A percentile compares a stretch with the other conserved stretches of the same genome.
Evolutionary conservation across 2,888 invertebrate genomes (phyloP).

Genomic region (Incurvaria masculella): DNA sequence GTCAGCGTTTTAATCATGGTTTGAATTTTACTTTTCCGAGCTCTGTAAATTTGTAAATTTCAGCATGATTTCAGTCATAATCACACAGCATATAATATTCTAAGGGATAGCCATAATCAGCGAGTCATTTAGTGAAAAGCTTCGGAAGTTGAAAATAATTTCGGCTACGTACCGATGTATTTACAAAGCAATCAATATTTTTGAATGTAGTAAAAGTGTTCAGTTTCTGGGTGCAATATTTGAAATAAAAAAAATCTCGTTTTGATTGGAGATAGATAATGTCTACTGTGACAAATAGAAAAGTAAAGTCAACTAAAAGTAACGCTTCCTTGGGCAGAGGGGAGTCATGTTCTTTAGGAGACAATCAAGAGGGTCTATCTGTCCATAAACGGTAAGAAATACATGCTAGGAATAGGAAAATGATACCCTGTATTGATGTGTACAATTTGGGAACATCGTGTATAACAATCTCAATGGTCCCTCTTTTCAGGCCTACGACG

Average conservation of each 20-base stretch:
- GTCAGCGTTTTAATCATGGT: too few species aligned
- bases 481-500: conserved; percentile 29
- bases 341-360: conserved; percentile 1
- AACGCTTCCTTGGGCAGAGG: conserved; percentile 24
- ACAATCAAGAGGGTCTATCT: conserved; percentile 23
- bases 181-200: too few species aligned
- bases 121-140: too few species aligned
- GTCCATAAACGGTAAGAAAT: conserved; percentile 25
- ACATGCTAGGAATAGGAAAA: conserved; percentile 13
- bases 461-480: conserved; percentile 10
- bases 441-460: conserved; percentile 12
- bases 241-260: conserved; percentile 25
- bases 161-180: too few species aligned
- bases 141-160: too few species aligned
- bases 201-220: too few species aligned
- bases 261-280: conserved; percentile 37
- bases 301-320: conserved; percentile 37
- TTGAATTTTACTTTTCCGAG: too few species aligned
- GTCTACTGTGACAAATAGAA: conserved; percentile 36
- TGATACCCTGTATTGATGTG: too few species aligned
- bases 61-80: too few species aligned
- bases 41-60: too few species aligned
- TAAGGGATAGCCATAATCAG: too few species aligned
- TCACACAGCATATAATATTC: too few species aligned
- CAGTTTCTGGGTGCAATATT: conserved; percentile 26